Conservation (phyloP, 2,888 invertebrate species). For the Scrobipalpa costella region DNA sequence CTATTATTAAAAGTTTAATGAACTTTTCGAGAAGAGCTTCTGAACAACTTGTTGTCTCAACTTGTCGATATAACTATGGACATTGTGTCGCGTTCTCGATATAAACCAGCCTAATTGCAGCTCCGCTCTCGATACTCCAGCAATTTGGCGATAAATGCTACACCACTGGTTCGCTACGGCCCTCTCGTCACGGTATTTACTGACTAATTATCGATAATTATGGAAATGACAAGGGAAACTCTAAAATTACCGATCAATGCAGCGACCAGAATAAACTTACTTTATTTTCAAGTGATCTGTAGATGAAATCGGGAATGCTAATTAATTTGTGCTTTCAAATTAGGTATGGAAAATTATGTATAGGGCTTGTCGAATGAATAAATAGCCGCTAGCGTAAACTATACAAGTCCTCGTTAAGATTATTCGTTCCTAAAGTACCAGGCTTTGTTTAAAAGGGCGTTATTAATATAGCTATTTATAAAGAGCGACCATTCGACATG, state of each 20-base stretch:
- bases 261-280: neutral
- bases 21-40: neutral
- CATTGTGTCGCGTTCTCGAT: constrained; percentile 43
- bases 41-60: constrained; percentile 38
- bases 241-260: constrained; percentile 31
- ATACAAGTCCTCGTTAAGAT: constrained; percentile 6
- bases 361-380: constrained; percentile 13
- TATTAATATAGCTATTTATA: neutral
- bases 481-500: neutral
- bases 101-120: constrained; percentile 55
- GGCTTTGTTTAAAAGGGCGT: constrained; percentile 5
- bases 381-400: constrained; percentile 12
- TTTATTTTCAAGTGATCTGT: neutral
- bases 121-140: constrained; percentile 42
- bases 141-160: constrained; percentile 60
- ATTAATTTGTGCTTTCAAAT: constrained; percentile 32
- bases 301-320: constrained; percentile 37
- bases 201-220: constrained; percentile 66
- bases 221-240: constrained; percentile 55
- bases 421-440: neutral
- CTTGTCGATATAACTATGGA: constrained; percentile 42
- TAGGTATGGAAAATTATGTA: constrained; percentile 27
- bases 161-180: constrained; percentile 33
- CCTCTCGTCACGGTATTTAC: constrained; percentile 60
- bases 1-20: neutral